Conservation (phyloP, 2,888 invertebrate species). For the Scaptomyza tumidula region DNA sequence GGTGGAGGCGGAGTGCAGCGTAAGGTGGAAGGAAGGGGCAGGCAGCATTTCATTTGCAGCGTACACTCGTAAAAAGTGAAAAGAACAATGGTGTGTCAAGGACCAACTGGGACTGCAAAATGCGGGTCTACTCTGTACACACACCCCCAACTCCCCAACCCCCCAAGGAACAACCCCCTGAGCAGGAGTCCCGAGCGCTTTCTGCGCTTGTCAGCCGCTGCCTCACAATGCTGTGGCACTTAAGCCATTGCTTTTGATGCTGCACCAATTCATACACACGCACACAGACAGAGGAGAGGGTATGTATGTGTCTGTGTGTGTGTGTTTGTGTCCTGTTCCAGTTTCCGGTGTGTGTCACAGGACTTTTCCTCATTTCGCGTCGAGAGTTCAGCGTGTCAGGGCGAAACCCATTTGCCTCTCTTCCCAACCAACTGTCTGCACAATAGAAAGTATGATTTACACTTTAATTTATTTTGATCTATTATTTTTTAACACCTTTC, state of each 20-base stretch:
- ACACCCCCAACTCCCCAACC: background rate
- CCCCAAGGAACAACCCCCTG: background rate
- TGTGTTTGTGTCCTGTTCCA: conserved; percentile 55
- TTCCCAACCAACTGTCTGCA: conserved; percentile 11
- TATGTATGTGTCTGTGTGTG: conserved; percentile 5
- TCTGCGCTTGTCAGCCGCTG: conserved; percentile 68
- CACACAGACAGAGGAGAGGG: background rate
- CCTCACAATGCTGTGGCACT: conserved; percentile 73
- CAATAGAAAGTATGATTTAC: background rate
- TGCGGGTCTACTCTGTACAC: conserved; percentile 35
- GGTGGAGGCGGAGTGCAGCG: background rate
- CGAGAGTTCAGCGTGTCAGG: conserved; percentile 76
- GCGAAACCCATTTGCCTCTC: conserved; percentile 71
- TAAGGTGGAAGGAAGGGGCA: background rate
- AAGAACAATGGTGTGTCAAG: conserved; percentile 73
- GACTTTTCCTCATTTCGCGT: conserved; percentile 73
- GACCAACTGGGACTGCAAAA: conserved; percentile 46
- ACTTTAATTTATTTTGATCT: background rate
- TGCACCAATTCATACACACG: conserved; percentile 13
- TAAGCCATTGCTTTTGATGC: conserved; percentile 78
- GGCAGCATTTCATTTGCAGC: conserved; percentile 69
- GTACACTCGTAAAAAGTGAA: conserved; percentile 68
- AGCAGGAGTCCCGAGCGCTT: conserved; percentile 11
- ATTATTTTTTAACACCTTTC: background rate
- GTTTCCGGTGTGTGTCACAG: conserved; percentile 74